A percentile compares a stretch with the other conserved stretches of the same genome.
Evolutionary conservation across 2,888 invertebrate species (phyloP).

Genomic region (Syrphus vitripennis): DNA sequence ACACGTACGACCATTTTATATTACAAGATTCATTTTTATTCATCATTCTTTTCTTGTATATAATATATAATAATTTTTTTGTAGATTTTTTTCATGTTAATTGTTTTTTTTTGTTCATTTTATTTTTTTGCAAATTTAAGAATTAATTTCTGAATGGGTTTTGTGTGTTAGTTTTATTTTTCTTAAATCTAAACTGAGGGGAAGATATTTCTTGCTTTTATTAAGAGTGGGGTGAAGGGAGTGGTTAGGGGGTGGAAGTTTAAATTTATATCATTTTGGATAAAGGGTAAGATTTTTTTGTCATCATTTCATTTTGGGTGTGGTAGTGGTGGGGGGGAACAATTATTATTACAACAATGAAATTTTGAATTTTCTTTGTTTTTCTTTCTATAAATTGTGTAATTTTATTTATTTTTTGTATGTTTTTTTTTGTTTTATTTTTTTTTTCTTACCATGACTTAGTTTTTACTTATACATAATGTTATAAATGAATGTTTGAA

Average conservation of each 20-base stretch:
- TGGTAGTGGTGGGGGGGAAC: constrained; percentile 34
- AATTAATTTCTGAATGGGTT: constrained; percentile 68
- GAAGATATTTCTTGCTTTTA: constrained; percentile 56
- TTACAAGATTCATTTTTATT: constrained; percentile 71
- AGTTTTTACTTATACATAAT: constrained; percentile 67
- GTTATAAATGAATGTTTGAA: constrained; percentile 68
- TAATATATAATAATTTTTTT: constrained; percentile 71
- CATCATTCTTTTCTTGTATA: constrained; percentile 71
- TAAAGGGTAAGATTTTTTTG: constrained; percentile 18
- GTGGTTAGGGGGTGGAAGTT: constrained; percentile 14
- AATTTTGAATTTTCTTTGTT: constrained; percentile 66
- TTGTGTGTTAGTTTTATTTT: constrained; percentile 55
- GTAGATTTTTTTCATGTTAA: constrained; percentile 49
- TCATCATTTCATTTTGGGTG: background rate
- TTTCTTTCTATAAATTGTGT: constrained; percentile 47
- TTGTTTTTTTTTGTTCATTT: constrained; percentile 45
- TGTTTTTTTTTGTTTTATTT: constrained; percentile 19
- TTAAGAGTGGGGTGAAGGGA: constrained; percentile 22
- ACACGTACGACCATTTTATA: constrained; percentile 44
- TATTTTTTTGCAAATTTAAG: constrained; percentile 67
- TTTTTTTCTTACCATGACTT: constrained; percentile 54
- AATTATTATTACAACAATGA: constrained; percentile 71
- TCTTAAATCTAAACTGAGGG: constrained; percentile 69
- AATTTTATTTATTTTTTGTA: constrained; percentile 10
- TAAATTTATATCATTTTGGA: constrained; percentile 53